Conservation (phyloP, 2,888 invertebrate species). For the Auanema sp. region DNA sequence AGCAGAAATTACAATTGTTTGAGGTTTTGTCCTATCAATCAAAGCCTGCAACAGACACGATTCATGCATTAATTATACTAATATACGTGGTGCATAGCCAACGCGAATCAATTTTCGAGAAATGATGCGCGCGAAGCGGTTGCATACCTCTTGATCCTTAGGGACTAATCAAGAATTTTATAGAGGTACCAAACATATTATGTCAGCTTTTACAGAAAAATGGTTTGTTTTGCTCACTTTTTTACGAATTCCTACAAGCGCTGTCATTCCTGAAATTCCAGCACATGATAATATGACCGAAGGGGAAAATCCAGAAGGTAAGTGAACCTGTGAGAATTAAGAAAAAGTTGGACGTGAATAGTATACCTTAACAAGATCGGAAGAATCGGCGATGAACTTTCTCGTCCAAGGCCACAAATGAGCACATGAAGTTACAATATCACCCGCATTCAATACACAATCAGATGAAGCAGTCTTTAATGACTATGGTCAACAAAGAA, state of each 20-base stretch:
- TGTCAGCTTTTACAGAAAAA: slow-evolving; percentile 1
- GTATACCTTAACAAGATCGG: slow-evolving; percentile 37
- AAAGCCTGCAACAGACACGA: slow-evolving; percentile 51
- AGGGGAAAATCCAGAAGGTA: slow-evolving; percentile 43
- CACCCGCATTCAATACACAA: slow-evolving; percentile 26
- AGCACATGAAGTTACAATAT: slow-evolving; percentile 35
- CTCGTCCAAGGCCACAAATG: slow-evolving; percentile 41
- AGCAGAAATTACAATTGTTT: slow-evolving; percentile 65
- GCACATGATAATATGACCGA: slow-evolving; percentile 54
- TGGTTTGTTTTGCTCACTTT: slow-evolving; percentile 21
- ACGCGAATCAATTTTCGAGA: no score
- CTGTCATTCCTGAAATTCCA: slow-evolving; percentile 64
- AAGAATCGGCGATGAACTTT: slow-evolving; percentile 32
- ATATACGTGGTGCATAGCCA: no score
- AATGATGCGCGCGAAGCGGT: no score
- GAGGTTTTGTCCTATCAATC: slow-evolving; percentile 58
- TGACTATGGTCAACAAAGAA: neutral
- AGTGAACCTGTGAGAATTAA: slow-evolving; percentile 29
- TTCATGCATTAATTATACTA: no score
- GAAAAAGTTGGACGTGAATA: slow-evolving; percentile 5
- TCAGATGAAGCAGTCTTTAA: slow-evolving; percentile 15
- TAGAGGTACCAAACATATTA: no score
- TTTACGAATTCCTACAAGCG: slow-evolving; percentile 61
- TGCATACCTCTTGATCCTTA: no score
- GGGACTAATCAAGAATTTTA: no score